Percentiles rank a stretch among this genome's conserved stretches.
Evolutionary conservation across 2,888 invertebrate genomes (phyloP).

Genomic region (Phalangium opilio): DNA sequence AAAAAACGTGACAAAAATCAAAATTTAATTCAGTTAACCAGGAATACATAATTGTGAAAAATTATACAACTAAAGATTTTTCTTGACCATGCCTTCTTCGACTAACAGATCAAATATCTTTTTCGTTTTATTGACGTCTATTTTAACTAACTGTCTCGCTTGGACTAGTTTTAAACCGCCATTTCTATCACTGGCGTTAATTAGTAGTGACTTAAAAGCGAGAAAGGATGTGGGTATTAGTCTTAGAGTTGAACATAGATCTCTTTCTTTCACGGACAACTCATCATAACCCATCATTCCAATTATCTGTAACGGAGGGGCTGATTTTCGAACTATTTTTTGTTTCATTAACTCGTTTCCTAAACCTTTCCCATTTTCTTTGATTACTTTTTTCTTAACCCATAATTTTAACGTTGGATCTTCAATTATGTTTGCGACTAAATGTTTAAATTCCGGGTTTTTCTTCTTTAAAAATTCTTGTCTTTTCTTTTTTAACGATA

Average conservation of each 20-base stretch:
- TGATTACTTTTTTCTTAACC: too few relatives aligned
- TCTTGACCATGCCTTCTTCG: constrained; percentile 39
- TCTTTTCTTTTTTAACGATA: constrained; percentile 46
- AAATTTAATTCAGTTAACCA: too few relatives aligned
- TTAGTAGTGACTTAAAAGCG: constrained; percentile 56
- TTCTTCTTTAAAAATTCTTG: constrained; percentile 30
- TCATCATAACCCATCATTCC: constrained; percentile 64
- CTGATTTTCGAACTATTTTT: constrained; percentile 24
- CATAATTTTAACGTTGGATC: too few relatives aligned
- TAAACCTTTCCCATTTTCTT: too few relatives aligned
- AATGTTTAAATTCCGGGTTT: too few relatives aligned
- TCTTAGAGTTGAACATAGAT: constrained; percentile 57
- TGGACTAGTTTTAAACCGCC: constrained; percentile 60
- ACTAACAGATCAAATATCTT: constrained; percentile 51
- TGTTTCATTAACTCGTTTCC: too few relatives aligned
- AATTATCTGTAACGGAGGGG: constrained; percentile 46
- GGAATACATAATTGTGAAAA: too few relatives aligned
- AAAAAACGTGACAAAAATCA: too few relatives aligned
- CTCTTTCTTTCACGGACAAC: constrained; percentile 51
- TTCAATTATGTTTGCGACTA: too few relatives aligned
- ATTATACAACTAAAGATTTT: background rate
- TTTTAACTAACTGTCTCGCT: constrained; percentile 68
- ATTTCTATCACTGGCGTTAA: constrained; percentile 56
- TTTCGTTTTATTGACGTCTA: constrained; percentile 77
- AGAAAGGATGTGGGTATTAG: constrained; percentile 60